Percentiles rank a stretch among this genome's conserved stretches.
Evolutionary conservation across 2,797 vertebrate genomes (phyloP).

Genomic region (Trachops cirrhosus): DNA sequence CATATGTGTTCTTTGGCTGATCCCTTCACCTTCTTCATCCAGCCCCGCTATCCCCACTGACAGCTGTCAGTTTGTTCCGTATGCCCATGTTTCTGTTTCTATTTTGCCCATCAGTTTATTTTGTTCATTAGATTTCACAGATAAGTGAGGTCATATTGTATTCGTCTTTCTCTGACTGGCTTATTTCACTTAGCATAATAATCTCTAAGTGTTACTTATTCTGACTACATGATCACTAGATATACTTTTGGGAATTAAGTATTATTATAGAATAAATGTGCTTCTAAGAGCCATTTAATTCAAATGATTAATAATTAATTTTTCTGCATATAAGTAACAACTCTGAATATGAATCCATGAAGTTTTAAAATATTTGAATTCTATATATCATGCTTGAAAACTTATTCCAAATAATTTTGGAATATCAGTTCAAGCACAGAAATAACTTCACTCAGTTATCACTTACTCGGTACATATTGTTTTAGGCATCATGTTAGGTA

Average conservation of each 20-base stretch:
- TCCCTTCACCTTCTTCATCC: not conserved
- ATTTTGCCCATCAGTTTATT: not conserved
- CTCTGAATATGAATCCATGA: not conserved
- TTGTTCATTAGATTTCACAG: not conserved
- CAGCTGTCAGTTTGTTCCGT: not conserved
- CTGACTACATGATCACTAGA: not conserved
- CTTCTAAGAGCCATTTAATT: constrained; percentile 11
- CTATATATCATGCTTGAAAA: not conserved
- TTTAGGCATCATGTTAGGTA: not conserved
- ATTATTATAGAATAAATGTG: not conserved
- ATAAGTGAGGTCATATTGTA: not conserved
- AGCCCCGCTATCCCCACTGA: not conserved
- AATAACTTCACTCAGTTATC: constrained; percentile 9
- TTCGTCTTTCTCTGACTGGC: not conserved
- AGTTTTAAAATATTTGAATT: constrained; percentile 2
- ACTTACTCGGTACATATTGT: not conserved
- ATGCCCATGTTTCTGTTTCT: not conserved
- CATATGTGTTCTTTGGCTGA: not conserved
- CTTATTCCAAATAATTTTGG: constrained; percentile 1
- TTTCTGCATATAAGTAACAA: not conserved
- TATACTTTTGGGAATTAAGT: not conserved
- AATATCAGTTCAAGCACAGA: not conserved
- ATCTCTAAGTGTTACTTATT: not conserved
- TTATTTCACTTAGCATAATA: not conserved
- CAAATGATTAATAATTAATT: constrained; percentile 15